These are phyloP conservation scores for Oxyura jamaicensis DNA, from an alignment of 2,113 vertebrate species.

Conservation along the genomic window DNA sequence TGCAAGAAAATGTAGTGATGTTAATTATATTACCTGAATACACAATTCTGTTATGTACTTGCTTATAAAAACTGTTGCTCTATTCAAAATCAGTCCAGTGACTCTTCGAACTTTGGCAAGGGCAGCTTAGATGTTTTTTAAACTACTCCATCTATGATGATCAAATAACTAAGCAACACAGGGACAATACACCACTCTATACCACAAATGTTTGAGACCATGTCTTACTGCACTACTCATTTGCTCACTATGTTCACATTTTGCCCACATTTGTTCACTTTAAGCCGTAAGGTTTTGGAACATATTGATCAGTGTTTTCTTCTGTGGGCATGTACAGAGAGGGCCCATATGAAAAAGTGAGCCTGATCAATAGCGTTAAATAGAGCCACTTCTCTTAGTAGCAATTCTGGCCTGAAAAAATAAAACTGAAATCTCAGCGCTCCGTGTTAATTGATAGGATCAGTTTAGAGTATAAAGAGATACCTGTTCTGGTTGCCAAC, in stretches of 20 bases:
- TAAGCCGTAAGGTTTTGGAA: not conserved
- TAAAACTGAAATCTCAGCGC: not conserved
- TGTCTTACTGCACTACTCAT: not conserved
- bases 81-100: not conserved
- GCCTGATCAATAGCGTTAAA: not conserved
- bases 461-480: not conserved
- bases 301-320: not conserved
- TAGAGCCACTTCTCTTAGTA: not conserved
- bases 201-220: not conserved
- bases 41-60: rapidly evolving
- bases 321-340: not conserved
- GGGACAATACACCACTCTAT: not conserved
- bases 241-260: not conserved
- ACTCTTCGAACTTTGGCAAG: not conserved
- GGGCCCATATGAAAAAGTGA: not conserved
- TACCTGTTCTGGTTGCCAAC: not conserved
- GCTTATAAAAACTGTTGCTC: not conserved
- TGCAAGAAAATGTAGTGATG: not conserved
- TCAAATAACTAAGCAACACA: not conserved
- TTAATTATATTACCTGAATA: not conserved
- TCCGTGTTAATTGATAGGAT: not conserved
- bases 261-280: not conserved
- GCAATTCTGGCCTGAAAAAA: not conserved
- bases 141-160: not conserved
- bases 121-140: not conserved